phyloP scores from a whole-genome alignment of 2,797 vertebrate species.

The Sebastes oblongus region DNA sequence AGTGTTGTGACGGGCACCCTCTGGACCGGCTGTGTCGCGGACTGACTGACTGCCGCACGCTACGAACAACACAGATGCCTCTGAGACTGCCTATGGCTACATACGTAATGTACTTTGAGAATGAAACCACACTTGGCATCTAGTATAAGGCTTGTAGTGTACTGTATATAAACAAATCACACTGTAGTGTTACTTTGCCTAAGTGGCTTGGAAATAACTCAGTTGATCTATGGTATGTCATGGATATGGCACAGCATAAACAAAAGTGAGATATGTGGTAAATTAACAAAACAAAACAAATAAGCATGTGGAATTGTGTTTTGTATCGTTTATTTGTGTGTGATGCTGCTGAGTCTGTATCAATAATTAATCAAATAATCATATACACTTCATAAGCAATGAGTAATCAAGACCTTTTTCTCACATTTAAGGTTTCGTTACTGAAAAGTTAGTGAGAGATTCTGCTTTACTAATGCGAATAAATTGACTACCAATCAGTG shows the following conservation, averaged over 20 bases:
- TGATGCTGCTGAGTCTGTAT: neutral
- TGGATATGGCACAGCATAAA: neutral
- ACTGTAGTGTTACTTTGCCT: neutral
- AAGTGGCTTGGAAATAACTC: neutral
- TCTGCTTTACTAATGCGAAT: neutral
- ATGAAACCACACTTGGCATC: constrained; percentile 19
- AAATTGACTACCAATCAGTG: neutral
- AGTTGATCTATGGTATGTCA: neutral
- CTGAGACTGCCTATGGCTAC: constrained; percentile 27
- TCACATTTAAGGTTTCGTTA: neutral
- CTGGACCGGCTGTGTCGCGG: constrained; percentile 38
- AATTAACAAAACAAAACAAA: neutral
- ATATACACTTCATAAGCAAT: neutral
- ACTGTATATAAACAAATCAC: neutral
- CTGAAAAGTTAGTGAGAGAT: neutral
- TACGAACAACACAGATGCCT: constrained; percentile 48
- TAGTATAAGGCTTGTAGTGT: neutral
- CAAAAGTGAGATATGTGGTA: neutral
- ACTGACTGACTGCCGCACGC: constrained; percentile 41
- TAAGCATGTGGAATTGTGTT: neutral
- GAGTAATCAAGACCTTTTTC: neutral
- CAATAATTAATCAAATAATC: neutral
- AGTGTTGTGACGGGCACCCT: constrained; percentile 62
- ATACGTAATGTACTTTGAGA: constrained; percentile 34
- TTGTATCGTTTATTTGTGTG: neutral